phyloP scores from a whole-genome alignment of 2,797 vertebrate genomes.

The Halcyon leucocephala region DNA sequence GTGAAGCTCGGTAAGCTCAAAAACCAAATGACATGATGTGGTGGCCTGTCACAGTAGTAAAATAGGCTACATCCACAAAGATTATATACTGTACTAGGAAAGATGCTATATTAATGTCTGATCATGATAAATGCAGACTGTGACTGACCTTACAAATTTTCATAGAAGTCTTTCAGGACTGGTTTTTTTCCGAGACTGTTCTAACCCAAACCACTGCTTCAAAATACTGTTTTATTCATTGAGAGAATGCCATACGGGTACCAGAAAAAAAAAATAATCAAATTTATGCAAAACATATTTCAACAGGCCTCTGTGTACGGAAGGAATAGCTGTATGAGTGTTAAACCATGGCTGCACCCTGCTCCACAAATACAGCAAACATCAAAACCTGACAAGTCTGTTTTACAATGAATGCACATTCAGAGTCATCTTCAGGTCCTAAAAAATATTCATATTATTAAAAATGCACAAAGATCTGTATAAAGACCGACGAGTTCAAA shows the following conservation, averaged over 20 bases:
- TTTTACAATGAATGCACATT: neutral
- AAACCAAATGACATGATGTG: neutral
- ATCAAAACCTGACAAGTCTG: neutral
- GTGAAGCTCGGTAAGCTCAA: neutral
- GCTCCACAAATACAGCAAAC: neutral
- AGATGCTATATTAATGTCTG: neutral
- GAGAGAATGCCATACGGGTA: neutral
- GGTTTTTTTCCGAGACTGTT: neutral
- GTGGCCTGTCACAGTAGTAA: neutral
- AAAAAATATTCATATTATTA: neutral
- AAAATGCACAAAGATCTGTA: neutral
- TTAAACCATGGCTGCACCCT: neutral
- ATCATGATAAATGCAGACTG: neutral
- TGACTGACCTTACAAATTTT: neutral
- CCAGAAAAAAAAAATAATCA: neutral
- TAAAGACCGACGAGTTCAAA: neutral
- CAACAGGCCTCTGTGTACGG: neutral
- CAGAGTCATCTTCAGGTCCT: neutral
- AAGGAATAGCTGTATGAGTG: neutral
- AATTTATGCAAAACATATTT: conserved; percentile 18
- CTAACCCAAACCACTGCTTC: neutral
- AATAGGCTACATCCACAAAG: neutral
- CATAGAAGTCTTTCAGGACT: neutral
- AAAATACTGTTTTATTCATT: neutral
- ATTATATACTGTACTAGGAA: too few species aligned